These are phyloP conservation scores for Unio delphinus DNA, from an alignment of 2,888 invertebrate species.

Conservation along the genomic window DNA sequence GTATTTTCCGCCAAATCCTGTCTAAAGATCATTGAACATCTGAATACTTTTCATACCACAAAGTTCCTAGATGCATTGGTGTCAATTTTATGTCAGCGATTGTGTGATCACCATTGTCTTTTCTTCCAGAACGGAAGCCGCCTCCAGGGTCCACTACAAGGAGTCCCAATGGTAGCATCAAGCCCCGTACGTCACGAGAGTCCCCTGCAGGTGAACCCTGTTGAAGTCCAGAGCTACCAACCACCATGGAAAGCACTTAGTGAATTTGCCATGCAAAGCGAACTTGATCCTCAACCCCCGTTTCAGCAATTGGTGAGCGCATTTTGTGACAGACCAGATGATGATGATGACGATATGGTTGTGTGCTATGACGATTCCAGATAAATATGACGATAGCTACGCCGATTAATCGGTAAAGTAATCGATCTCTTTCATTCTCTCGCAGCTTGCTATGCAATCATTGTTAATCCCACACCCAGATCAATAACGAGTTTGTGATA, in stretches of 20 bases:
- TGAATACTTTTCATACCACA: too few relatives aligned
- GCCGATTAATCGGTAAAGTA: constrained; percentile 12
- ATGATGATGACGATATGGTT: constrained; percentile 65
- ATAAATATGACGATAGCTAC: constrained; percentile 27
- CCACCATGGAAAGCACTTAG: constrained; percentile 94
- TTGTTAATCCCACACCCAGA: neutral
- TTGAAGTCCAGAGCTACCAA: constrained; percentile 94
- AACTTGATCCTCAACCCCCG: constrained; percentile 90
- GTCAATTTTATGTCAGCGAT: too few relatives aligned
- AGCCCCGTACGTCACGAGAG: constrained; percentile 77
- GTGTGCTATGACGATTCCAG: constrained; percentile 65
- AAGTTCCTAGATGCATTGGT: too few relatives aligned
- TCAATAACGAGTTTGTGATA: neutral
- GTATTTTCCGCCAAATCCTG: too few relatives aligned
- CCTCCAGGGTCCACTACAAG: constrained; percentile 89
- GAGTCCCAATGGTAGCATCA: constrained; percentile 97
- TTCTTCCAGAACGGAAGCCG: constrained; percentile 82
- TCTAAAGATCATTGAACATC: too few relatives aligned
- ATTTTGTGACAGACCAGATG: constrained; percentile 57
- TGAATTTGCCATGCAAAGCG: constrained; percentile 95
- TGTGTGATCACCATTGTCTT: constrained; percentile 16
- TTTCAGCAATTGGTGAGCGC: constrained; percentile 94
- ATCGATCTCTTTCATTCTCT: constrained; percentile 13
- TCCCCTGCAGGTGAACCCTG: constrained; percentile 75
- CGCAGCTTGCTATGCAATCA: constrained; percentile 15